A percentile compares a stretch with the other conserved stretches of the same genome.
phyloP scores from a whole-genome alignment of 2,797 vertebrate species.

The Syndactyla subalaris region DNA sequence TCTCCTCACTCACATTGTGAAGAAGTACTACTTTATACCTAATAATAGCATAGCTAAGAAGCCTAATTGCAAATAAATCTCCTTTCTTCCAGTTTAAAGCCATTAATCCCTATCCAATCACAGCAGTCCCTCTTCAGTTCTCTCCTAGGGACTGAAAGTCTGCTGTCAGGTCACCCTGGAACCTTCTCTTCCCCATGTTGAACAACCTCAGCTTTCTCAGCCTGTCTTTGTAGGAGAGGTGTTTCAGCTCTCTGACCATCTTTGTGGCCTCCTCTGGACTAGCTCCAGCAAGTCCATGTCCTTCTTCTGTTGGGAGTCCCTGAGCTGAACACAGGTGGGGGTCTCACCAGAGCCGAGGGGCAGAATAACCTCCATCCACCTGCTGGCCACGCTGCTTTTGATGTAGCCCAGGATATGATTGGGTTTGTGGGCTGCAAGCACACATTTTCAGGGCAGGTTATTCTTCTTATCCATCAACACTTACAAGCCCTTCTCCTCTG shows the following conservation, averaged over 20 bases:
- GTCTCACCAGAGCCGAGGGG: neutral
- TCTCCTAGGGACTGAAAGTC: neutral
- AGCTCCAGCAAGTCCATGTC: neutral
- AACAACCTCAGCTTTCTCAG: neutral
- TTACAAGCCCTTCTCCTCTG: neutral
- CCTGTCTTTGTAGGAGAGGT: neutral
- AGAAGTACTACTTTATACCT: neutral
- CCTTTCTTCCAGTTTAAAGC: neutral
- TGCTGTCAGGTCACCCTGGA: neutral
- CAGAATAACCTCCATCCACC: neutral
- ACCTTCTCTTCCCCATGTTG: neutral
- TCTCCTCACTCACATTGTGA: neutral
- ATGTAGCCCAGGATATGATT: fast-evolving
- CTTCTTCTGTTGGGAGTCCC: neutral
- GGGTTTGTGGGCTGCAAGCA: neutral
- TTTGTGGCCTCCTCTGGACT: neutral
- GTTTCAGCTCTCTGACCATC: neutral
- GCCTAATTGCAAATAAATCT: neutral
- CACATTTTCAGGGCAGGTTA: fast-evolving
- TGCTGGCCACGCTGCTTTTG: neutral
- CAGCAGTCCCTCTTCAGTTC: neutral
- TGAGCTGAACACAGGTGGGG: neutral
- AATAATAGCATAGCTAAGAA: neutral
- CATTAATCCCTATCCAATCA: neutral
- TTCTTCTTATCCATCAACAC: neutral